A percentile compares a stretch with the other conserved stretches of the same genome.
These are phyloP conservation scores for Myripristis murdjan DNA, from an alignment of 2,797 vertebrate species.

Conservation along the genomic window DNA sequence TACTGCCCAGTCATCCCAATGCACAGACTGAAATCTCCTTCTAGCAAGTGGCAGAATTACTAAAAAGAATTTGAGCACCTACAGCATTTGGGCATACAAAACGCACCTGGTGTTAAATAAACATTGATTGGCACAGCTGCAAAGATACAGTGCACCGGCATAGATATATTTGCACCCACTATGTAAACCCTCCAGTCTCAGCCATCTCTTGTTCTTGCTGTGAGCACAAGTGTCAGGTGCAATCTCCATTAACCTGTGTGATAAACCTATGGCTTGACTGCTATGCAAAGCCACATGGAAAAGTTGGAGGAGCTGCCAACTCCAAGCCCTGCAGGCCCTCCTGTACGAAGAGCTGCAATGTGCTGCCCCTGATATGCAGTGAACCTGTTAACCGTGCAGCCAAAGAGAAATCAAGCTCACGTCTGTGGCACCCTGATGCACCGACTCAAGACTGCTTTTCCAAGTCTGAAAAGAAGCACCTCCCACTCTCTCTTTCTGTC, in stretches of 20 bases:
- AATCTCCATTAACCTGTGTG: conserved; percentile 58
- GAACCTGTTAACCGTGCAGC: conserved; percentile 56
- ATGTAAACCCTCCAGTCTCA: conserved; percentile 24
- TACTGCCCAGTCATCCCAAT: conserved; percentile 39
- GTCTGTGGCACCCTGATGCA: conserved; percentile 37
- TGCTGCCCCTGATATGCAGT: conserved; percentile 33
- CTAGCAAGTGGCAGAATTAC: not conserved
- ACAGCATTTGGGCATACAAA: not conserved
- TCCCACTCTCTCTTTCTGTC: conserved; percentile 9
- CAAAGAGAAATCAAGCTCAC: conserved; percentile 25
- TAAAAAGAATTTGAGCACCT: no score
- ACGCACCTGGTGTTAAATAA: not conserved
- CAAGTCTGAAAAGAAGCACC: conserved; percentile 38
- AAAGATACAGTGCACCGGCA: not conserved
- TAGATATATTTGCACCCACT: not conserved
- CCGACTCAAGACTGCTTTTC: conserved; percentile 36
- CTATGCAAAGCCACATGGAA: conserved; percentile 51
- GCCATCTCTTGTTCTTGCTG: conserved; percentile 26
- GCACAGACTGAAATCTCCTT: not conserved
- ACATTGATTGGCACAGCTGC: conserved; percentile 13
- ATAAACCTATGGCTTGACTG: conserved; percentile 61
- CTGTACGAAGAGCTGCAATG: conserved; percentile 31
- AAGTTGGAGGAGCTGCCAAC: conserved; percentile 46
- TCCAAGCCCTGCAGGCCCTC: conserved; percentile 27
- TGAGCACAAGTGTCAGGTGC: conserved; percentile 65